phyloP scores from a whole-genome alignment of 2,113 vertebrate genomes.

The Gulo gulo region DNA sequence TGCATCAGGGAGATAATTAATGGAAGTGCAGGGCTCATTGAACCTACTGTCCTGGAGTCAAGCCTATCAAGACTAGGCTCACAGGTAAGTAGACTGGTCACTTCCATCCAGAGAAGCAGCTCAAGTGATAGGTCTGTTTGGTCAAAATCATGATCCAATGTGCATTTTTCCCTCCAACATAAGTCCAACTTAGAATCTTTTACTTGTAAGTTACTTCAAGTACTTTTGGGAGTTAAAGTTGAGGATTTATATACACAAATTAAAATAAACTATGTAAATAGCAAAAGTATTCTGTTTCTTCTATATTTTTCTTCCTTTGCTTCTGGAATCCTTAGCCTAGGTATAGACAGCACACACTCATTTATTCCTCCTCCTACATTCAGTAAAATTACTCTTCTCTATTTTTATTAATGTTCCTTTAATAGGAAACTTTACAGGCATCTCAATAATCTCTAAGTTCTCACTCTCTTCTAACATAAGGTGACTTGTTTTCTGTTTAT shows the following conservation, averaged over 20 bases:
- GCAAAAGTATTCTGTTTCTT: background rate
- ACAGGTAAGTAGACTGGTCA: accelerated
- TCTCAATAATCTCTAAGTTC: background rate
- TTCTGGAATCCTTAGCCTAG: background rate
- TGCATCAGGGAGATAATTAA: background rate
- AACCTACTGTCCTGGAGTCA: background rate
- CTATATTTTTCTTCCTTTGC: background rate
- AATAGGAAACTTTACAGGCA: background rate
- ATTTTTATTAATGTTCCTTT: background rate
- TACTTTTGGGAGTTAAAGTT: background rate
- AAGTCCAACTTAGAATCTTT: background rate
- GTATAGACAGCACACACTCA: background rate
- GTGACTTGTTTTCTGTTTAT: background rate
- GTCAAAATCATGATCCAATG: background rate
- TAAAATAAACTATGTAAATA: background rate
- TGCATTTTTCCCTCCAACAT: background rate
- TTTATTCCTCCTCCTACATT: background rate
- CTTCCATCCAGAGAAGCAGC: background rate
- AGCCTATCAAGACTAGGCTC: accelerated
- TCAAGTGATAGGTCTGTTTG: background rate
- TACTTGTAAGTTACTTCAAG: background rate
- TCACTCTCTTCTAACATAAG: background rate
- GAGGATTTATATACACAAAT: background rate
- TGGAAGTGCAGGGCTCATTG: too few species aligned
- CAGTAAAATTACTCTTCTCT: background rate